Evolutionary conservation across 2,888 invertebrate genomes (phyloP), one percentile per base, ranked within the genome.

Genomic region (Nasonovia ribisnigri): DNA sequence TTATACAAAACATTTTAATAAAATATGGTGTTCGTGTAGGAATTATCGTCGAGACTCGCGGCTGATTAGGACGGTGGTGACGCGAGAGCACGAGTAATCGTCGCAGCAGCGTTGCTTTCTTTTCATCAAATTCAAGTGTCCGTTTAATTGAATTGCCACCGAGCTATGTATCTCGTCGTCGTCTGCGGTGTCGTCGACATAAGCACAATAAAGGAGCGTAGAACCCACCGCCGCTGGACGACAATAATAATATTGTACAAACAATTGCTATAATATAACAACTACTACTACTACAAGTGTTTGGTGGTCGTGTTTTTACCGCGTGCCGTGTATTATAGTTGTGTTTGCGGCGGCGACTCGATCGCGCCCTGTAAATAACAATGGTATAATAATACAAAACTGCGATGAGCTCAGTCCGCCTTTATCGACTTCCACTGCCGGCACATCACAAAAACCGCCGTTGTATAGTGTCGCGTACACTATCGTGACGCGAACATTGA

Each of bases 51-150:
- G 46, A 6, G 46, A 46, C 10, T 67, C n/a, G 2, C n/a, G n/a
- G 16, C 67, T 16, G 67, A 67, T 36, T 67, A 67, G 16, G 36
- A 67, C 67, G 6, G 6, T 20, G 36, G 16, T 67, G n/a, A 11
- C n/a, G 67, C 13, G n/a, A 4, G 16, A 67, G n/a, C 36, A 36
- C 67, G 16, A 36, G 6, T 6, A 67, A n/a, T 67, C 67, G 67
- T 29, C 42, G 24, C 10, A 43, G 46, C 16, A 36, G 29, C 88
- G 48, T 93, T 93, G 93, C 93, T 93, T 93, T 93, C 93, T 93
- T 93, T 93, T 86, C 93, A 93, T 93, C 86, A 93, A 90, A 90
- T 42, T 93, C 93, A 67, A 93, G 93, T 93, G 86, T 89, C 48
- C 93, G 46, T 89, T 93, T 93, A 93, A 93, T 93, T 90, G 89